These are phyloP conservation scores for Peromyscus polionotus DNA, from an alignment of 2,113 vertebrate genomes.

Conservation along the genomic window DNA sequence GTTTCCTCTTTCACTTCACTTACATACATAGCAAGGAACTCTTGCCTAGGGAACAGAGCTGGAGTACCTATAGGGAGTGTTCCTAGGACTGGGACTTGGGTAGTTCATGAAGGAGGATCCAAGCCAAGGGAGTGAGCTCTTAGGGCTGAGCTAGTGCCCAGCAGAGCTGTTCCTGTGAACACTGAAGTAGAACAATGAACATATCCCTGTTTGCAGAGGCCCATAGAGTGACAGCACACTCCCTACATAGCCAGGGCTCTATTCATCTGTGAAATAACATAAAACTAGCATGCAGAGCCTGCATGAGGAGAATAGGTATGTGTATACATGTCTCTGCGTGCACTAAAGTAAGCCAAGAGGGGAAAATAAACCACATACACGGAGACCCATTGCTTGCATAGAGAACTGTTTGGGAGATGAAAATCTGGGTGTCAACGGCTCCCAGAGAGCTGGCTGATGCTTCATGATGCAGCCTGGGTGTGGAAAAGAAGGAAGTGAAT, in stretches of 20 bases:
- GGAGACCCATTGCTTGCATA: not conserved
- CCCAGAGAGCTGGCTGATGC: not conserved
- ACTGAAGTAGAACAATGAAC: not conserved
- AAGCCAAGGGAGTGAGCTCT: not conserved
- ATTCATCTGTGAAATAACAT: not conserved
- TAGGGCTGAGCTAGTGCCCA: not conserved
- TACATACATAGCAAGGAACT: not conserved
- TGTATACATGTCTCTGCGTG: not conserved
- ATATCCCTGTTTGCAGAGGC: not conserved
- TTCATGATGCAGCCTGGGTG: not conserved
- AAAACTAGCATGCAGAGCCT: not conserved
- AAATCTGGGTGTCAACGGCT: not conserved
- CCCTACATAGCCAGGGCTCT: too few species aligned
- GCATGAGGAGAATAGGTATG: not conserved
- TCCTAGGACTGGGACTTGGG: not conserved
- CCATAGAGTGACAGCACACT: not conserved
- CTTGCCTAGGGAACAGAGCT: not conserved
- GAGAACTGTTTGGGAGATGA: not conserved
- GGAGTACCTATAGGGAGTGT: rapidly evolving
- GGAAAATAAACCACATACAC: not conserved
- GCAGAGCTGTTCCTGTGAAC: not conserved
- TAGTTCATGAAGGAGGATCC: not conserved
- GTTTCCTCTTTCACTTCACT: not conserved
- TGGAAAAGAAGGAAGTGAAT: not conserved
- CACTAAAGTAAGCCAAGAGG: not conserved